Percentiles rank a stretch among this genome's conserved stretches.
Conservation (phyloP, 2,888 invertebrate genomes). For the Xanthia icteritia region DNA sequence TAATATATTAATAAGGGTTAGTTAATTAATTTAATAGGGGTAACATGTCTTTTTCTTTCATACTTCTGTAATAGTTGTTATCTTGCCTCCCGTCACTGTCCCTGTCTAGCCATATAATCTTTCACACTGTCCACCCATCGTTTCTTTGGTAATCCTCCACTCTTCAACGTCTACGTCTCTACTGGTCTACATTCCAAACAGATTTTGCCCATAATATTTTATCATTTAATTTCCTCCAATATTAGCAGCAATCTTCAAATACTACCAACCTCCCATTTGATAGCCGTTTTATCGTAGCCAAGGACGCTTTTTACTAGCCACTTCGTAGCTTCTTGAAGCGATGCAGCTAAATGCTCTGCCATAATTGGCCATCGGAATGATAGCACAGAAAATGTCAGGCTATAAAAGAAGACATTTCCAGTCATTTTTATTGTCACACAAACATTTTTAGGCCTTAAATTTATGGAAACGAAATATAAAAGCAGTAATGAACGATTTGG, state of each 20-base stretch:
- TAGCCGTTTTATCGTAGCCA: constrained; percentile 53
- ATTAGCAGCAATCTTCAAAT: constrained; percentile 34
- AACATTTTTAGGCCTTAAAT: constrained; percentile 37
- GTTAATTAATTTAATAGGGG: too few species aligned
- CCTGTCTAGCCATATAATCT: too few species aligned
- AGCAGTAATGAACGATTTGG: background rate
- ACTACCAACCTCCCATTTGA: constrained; percentile 50
- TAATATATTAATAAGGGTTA: too few species aligned
- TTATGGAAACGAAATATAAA: constrained; percentile 16
- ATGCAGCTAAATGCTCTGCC: constrained; percentile 67
- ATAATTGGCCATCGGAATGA: constrained; percentile 72
- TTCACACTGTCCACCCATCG: background rate
- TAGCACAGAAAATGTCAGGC: constrained; percentile 71
- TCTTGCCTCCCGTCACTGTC: too few species aligned
- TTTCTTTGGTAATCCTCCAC: too few species aligned
- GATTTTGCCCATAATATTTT: background rate
- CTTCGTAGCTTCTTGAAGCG: constrained; percentile 69
- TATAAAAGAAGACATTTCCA: constrained; percentile 52
- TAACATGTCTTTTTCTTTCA: too few species aligned
- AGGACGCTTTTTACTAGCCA: constrained; percentile 53
- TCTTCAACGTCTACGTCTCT: background rate
- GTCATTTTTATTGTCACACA: constrained; percentile 43
- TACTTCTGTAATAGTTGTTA: too few species aligned
- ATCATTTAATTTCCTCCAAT: constrained; percentile 34
- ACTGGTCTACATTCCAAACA: background rate